phyloP scores from a whole-genome alignment of 2,888 invertebrate species.

The Stenodema calcarata region DNA sequence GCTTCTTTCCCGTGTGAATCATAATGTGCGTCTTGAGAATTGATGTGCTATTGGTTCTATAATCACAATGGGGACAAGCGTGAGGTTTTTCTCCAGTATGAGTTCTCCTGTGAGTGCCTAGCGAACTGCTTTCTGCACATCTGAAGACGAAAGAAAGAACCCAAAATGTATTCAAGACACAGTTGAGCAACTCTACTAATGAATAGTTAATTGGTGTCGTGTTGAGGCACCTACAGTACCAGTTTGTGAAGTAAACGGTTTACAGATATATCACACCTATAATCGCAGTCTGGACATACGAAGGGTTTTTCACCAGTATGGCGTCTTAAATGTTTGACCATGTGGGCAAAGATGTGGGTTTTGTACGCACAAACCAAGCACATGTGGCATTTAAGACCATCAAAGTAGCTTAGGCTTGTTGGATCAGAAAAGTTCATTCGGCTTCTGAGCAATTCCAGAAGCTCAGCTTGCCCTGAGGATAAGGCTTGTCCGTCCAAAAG shows the following conservation, averaged over 20 bases:
- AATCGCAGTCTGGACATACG: constrained; percentile 32
- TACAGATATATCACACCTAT: not conserved
- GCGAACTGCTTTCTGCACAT: not conserved
- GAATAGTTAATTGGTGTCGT: too few relatives aligned
- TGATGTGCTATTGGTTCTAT: not conserved
- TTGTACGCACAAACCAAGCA: constrained; percentile 27
- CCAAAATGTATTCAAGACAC: too few relatives aligned
- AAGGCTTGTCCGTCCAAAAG: not conserved
- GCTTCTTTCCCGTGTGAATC: not conserved
- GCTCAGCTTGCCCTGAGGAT: not conserved
- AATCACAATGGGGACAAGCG: not conserved
- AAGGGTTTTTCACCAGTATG: constrained; percentile 38
- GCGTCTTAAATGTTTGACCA: constrained; percentile 8
- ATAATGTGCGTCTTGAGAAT: not conserved
- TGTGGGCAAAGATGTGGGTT: not conserved
- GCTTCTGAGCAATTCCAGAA: not conserved
- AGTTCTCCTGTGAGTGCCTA: not conserved
- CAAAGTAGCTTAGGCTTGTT: not conserved
- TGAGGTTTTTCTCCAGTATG: constrained; percentile 1
- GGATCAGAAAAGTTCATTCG: constrained; percentile 1
- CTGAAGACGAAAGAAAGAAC: not conserved
- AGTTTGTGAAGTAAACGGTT: too few relatives aligned
- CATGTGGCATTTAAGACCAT: not conserved
- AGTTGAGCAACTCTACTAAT: too few relatives aligned
- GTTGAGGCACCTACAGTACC: too few relatives aligned